Conservation (phyloP, 2,113 vertebrate species). For the Megaleporinus macrocephalus region DNA sequence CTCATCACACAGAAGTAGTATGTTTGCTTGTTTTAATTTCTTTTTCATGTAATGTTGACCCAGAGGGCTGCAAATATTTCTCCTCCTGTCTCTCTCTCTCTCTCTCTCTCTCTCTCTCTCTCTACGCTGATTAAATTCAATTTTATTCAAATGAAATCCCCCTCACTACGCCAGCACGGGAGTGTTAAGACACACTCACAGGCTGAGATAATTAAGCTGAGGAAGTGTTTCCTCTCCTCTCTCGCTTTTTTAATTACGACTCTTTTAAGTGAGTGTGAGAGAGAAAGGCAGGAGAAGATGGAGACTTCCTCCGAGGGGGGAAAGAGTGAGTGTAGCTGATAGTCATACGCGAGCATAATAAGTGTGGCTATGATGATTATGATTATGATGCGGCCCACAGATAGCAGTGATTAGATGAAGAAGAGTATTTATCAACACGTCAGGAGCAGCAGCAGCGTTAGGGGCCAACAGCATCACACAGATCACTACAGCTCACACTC, state of each 20-base stretch:
- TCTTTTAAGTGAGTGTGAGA: conserved; percentile 20
- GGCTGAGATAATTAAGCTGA: conserved; percentile 54
- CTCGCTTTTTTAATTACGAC: conserved; percentile 49
- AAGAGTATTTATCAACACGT: conserved; percentile 23
- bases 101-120: conserved; percentile 27
- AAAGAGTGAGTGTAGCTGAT: background rate
- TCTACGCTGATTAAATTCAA: conserved; percentile 63
- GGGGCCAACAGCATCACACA: background rate
- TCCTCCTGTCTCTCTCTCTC: conserved; percentile 17
- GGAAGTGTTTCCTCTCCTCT: conserved; percentile 45
- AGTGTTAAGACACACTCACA: conserved; percentile 37
- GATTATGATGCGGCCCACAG: conserved; percentile 25
- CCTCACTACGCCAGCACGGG: conserved; percentile 24
- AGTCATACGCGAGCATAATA: conserved; percentile 21
- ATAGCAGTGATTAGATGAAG: conserved; percentile 40
- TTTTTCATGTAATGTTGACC: conserved; percentile 65
- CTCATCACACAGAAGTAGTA: conserved; percentile 57
- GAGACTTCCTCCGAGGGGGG: conserved; percentile 37
- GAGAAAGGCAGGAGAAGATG: conserved; percentile 14
- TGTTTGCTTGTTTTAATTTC: conserved; percentile 66
- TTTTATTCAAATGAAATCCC: conserved; percentile 68
- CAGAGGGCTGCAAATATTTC: conserved; percentile 52
- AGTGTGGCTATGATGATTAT: conserved; percentile 24
- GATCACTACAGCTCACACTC: background rate
- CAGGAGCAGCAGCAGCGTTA: background rate